Conservation (phyloP, 2,797 vertebrate species). For the Microctenopoma lineatum region DNA sequence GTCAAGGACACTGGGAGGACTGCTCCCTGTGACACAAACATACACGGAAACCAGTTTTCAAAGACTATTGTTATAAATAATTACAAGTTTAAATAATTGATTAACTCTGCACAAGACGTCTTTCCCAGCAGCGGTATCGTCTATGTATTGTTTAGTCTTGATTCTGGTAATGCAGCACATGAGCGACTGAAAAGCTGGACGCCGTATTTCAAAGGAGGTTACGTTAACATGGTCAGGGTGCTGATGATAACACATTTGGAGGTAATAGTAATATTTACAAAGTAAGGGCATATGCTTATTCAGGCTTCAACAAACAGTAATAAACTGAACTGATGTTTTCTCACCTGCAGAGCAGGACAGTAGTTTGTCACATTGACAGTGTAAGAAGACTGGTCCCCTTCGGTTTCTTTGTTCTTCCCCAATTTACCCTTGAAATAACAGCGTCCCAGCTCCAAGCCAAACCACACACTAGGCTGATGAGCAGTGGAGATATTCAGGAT, state of each 20-base stretch:
- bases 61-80: neutral
- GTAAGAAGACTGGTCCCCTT: conserved; percentile 64
- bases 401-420: conserved; percentile 48
- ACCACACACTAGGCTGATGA: conserved; percentile 40
- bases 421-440: conserved; percentile 75
- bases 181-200: conserved; percentile 22
- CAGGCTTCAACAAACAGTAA: neutral
- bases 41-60: neutral
- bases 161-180: conserved; percentile 22
- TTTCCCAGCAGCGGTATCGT: conserved; percentile 19
- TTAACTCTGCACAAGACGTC: neutral
- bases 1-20: conserved; percentile 73
- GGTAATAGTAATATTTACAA: conserved; percentile 34
- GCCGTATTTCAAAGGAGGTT: conserved; percentile 27
- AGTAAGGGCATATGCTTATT: conserved; percentile 11
- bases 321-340: neutral
- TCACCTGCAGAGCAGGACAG: conserved; percentile 83
- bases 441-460: conserved; percentile 77
- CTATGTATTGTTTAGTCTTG: conserved; percentile 19
- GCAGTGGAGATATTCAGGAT: conserved; percentile 55
- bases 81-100: neutral
- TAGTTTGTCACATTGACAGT: conserved; percentile 75
- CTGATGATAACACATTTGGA: conserved; percentile 2
- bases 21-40: conserved; percentile 62
- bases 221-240: conserved; percentile 13